Evolutionary conservation across 2,888 invertebrate genomes (phyloP).

Genomic region (Lycia hirtaria): DNA sequence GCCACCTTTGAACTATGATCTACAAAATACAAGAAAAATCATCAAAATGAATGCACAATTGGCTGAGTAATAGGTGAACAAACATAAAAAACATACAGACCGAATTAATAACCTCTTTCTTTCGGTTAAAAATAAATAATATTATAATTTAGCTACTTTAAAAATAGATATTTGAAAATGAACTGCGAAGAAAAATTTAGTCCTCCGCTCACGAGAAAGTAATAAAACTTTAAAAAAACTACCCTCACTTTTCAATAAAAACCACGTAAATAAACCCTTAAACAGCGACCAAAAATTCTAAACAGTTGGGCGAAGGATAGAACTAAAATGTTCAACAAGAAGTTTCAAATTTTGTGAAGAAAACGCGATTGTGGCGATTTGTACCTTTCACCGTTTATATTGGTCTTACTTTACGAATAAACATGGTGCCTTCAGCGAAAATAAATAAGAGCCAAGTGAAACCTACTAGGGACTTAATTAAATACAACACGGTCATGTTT

Average conservation of each 20-base stretch:
- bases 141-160: too few species aligned
- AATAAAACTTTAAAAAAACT: slow-evolving; percentile 39
- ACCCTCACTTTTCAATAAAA: slow-evolving; percentile 52
- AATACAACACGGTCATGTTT: slow-evolving; percentile 49
- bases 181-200: too few species aligned
- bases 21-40: too few species aligned
- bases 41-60: too few species aligned
- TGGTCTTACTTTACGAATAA: slow-evolving; percentile 46
- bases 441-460: slow-evolving; percentile 53
- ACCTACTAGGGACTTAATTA: slow-evolving; percentile 55
- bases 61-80: too few species aligned
- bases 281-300: neutral
- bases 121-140: too few species aligned
- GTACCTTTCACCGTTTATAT: neutral
- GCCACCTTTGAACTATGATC: too few species aligned
- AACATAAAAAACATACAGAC: too few species aligned
- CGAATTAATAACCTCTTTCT: too few species aligned
- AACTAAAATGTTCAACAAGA: neutral
- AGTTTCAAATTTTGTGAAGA: neutral
- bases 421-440: slow-evolving; percentile 53
- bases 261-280: slow-evolving; percentile 49
- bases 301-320: neutral
- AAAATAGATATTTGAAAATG: too few species aligned
- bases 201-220: too few species aligned
- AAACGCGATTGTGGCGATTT: neutral